phyloP scores from a whole-genome alignment of 1,140 invertebrate species.

The Scaptodrosophila lebanonensis region DNA sequence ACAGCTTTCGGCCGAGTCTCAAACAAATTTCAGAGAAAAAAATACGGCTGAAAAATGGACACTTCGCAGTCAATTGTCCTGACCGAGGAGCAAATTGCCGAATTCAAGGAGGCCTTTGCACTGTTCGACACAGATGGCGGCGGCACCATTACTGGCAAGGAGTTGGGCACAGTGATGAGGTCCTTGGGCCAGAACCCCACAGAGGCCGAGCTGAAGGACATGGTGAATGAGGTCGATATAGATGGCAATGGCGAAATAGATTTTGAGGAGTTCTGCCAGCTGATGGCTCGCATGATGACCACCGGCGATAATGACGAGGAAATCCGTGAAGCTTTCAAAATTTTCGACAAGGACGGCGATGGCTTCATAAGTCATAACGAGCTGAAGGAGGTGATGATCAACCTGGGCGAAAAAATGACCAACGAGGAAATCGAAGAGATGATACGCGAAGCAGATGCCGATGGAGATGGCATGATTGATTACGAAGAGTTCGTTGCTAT shows the following conservation, averaged over 20 bases:
- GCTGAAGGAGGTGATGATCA: constrained; percentile 93
- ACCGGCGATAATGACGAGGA: constrained; percentile 41
- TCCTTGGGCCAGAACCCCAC: constrained; percentile 62
- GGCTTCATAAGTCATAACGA: constrained; percentile 93
- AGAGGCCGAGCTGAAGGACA: constrained; percentile 69
- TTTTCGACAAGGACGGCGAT: constrained; percentile 95
- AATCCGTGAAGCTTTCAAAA: constrained; percentile 78
- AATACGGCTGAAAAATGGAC: background rate
- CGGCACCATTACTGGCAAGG: constrained; percentile 20
- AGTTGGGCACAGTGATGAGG: constrained; percentile 61
- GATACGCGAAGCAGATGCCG: constrained; percentile 86
- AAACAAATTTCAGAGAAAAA: constrained; percentile 1
- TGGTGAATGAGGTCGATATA: constrained; percentile 74
- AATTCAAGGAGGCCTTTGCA: constrained; percentile 2
- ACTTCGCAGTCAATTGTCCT: constrained; percentile 13
- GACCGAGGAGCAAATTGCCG: background rate
- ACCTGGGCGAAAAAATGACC: background rate
- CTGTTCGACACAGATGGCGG: constrained; percentile 8
- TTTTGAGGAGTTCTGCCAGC: constrained; percentile 52
- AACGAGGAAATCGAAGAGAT: background rate
- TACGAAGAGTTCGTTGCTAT: constrained; percentile 80
- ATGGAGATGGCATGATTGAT: constrained; percentile 92
- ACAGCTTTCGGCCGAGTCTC: too few relatives aligned
- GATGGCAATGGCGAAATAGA: constrained; percentile 76
- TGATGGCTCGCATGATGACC: constrained; percentile 41